Conservation (phyloP, 2,113 vertebrate genomes). For the Tupaia tana region DNA sequence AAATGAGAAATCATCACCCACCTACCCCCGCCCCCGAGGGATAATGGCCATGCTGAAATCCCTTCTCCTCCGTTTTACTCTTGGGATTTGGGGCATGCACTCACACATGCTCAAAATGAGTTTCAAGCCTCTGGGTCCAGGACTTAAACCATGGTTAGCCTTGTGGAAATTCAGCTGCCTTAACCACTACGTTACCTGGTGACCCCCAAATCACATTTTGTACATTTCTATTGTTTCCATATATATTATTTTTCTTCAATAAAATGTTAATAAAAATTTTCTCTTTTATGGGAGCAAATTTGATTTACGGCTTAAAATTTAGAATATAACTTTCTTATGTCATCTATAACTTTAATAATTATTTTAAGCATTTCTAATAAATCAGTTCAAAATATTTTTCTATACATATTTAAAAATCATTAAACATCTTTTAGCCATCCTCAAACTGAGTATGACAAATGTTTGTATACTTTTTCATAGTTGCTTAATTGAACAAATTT, state of each 20-base stretch:
- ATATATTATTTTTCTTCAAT: neutral
- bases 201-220: neutral
- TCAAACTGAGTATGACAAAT: slow-evolving; percentile 20
- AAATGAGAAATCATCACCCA: too few relatives aligned
- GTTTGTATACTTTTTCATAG: slow-evolving; percentile 35
- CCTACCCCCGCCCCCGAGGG: too few relatives aligned
- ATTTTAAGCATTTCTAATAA: slow-evolving; percentile 42
- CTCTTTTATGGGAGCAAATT: neutral
- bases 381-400: slow-evolving; percentile 24
- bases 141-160: too few relatives aligned
- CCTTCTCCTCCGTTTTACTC: too few relatives aligned
- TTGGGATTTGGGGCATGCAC: too few relatives aligned
- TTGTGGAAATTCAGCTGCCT: too few relatives aligned
- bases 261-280: neutral
- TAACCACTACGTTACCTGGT: too few relatives aligned
- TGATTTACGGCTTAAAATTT: slow-evolving; percentile 2
- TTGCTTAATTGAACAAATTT: slow-evolving; percentile 35
- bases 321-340: neutral
- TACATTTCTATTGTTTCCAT: neutral
- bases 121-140: too few relatives aligned
- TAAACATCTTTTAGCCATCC: slow-evolving; percentile 36
- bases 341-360: neutral
- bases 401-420: neutral
- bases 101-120: too few relatives aligned
- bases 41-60: too few relatives aligned